phyloP scores from a whole-genome alignment of 2,888 invertebrate species.

The Drosophila nigritarsus region DNA sequence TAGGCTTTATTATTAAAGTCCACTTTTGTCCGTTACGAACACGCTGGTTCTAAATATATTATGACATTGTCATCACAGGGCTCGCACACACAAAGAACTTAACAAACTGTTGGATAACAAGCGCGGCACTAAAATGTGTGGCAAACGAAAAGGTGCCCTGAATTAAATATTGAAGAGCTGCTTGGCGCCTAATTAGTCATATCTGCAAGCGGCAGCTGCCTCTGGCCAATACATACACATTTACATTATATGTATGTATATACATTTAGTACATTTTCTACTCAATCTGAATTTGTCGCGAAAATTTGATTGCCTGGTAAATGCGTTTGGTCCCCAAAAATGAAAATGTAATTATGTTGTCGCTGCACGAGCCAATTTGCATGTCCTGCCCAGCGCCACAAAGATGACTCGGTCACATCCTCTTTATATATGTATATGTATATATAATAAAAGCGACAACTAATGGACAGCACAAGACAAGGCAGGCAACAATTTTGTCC shows the following conservation, averaged over 20 bases:
- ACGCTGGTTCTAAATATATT: conserved; percentile 32
- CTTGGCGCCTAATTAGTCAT: conserved; percentile 42
- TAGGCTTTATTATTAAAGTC: conserved; percentile 26
- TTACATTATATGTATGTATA: neutral
- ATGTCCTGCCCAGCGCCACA: conserved; percentile 23
- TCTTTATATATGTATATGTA: conserved; percentile 5
- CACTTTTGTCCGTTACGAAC: conserved; percentile 30
- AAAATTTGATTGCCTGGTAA: conserved; percentile 40
- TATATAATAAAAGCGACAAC: conserved; percentile 37
- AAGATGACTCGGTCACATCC: conserved; percentile 16
- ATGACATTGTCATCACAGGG: conserved; percentile 10
- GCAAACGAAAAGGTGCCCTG: conserved; percentile 12
- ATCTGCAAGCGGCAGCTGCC: conserved; percentile 7
- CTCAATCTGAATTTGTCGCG: conserved; percentile 50
- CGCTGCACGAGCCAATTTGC: conserved; percentile 53
- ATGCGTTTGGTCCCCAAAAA: conserved; percentile 21
- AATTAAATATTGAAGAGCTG: conserved; percentile 30
- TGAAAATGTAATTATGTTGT: conserved; percentile 51
- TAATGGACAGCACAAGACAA: conserved; percentile 19
- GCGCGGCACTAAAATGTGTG: neutral
- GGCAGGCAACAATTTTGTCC: neutral
- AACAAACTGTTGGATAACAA: conserved; percentile 44
- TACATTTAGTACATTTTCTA: neutral
- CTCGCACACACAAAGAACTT: conserved; percentile 12
- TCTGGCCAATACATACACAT: neutral